Evolutionary conservation across 2,797 vertebrate species (phyloP).

Genomic region (Phoeniculus purpureus): DNA sequence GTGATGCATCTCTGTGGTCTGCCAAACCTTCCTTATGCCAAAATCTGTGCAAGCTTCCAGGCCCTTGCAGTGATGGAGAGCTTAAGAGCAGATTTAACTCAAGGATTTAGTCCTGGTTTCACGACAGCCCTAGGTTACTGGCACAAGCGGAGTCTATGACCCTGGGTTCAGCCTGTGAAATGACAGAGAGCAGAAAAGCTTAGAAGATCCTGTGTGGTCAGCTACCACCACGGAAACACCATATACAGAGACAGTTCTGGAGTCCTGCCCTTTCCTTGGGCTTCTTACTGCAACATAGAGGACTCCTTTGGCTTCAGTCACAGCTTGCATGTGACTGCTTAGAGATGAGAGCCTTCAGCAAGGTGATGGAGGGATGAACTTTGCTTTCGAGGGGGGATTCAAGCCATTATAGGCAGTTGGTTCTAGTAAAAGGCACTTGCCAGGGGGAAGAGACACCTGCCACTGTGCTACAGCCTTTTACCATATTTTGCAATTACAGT

Average conservation of each 20-base stretch:
- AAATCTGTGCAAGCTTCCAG: conserved; percentile 5
- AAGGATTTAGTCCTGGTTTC: not conserved
- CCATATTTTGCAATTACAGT: not conserved
- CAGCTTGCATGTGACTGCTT: not conserved
- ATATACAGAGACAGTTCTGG: not conserved
- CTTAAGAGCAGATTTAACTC: not conserved
- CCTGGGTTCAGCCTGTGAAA: not conserved
- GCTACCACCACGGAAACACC: not conserved
- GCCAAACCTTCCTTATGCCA: conserved; percentile 49
- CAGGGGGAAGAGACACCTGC: not conserved
- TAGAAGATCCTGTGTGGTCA: not conserved
- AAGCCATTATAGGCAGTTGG: not conserved
- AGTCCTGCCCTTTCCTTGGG: not conserved
- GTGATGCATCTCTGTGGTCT: conserved; percentile 60
- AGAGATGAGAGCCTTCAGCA: not conserved
- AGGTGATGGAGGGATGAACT: not conserved
- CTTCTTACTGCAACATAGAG: not conserved
- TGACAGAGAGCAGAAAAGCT: not conserved
- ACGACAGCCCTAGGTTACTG: not conserved
- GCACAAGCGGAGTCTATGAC: not conserved
- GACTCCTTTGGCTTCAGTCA: not conserved
- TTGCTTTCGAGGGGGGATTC: not conserved
- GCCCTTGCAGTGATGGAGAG: not conserved
- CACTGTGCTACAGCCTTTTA: not conserved
- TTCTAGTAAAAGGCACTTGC: not conserved